These are phyloP conservation scores for Cinara cedri DNA, from an alignment of 2,888 invertebrate genomes.

Conservation along the genomic window DNA sequence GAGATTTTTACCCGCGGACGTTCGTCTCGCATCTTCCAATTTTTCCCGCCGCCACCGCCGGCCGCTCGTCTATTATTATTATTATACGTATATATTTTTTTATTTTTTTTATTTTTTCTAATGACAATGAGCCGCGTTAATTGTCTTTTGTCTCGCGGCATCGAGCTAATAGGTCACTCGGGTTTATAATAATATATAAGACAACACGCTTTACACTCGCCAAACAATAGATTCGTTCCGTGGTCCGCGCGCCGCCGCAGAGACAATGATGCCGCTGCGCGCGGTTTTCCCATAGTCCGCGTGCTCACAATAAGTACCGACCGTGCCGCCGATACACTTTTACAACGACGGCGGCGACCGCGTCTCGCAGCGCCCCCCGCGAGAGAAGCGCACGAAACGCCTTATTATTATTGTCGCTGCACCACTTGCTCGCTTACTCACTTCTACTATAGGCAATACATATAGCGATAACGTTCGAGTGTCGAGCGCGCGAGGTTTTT, in stretches of 20 bases:
- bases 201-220: neutral
- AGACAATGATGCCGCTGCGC: conserved; percentile 9
- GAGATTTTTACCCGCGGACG: conserved; percentile 2
- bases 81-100: neutral
- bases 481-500: neutral
- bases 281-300: conserved; percentile 10
- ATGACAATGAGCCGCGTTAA: conserved; percentile 39
- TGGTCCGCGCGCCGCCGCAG: neutral
- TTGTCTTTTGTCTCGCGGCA: conserved; percentile 45
- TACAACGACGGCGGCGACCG: neutral
- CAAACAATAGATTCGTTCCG: conserved; percentile 42
- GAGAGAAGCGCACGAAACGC: neutral
- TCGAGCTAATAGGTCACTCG: conserved; percentile 38
- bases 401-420: neutral
- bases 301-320: neutral
- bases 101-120: neutral
- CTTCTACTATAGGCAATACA: neutral
- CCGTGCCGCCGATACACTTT: neutral
- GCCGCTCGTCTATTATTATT: neutral
- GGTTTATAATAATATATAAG: neutral
- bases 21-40: neutral
- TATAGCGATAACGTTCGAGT: neutral
- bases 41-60: neutral
- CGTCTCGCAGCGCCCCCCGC: neutral
- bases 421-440: no score